phyloP scores from a whole-genome alignment of 2,113 vertebrate species.

The Scopus umbretta region DNA sequence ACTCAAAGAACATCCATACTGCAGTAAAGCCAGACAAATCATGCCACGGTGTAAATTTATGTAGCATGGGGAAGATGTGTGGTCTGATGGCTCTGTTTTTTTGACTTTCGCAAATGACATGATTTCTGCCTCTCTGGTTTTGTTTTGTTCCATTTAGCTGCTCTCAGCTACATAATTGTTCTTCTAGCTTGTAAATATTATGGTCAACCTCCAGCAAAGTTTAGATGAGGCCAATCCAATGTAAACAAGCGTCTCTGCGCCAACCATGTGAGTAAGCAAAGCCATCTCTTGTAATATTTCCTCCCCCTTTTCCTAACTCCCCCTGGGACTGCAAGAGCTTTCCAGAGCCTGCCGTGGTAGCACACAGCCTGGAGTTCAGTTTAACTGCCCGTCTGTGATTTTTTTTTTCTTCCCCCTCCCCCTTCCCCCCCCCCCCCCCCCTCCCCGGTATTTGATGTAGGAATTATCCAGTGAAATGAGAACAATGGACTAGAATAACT shows the following conservation, averaged over 20 bases:
- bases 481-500: neutral
- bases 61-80: constrained; percentile 28
- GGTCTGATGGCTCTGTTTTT: constrained; percentile 27
- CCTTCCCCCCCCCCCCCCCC: too few species aligned
- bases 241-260: constrained; percentile 24
- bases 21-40: neutral
- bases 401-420: too few species aligned
- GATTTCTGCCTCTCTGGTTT: constrained; percentile 14
- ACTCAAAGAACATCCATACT: neutral
- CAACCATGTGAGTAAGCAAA: neutral
- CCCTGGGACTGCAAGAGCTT: neutral
- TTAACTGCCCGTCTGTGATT: neutral
- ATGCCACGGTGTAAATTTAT: neutral
- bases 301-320: neutral
- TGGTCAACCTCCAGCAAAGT: constrained; percentile 57
- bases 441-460: neutral
- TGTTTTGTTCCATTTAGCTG: constrained; percentile 41
- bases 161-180: constrained; percentile 51
- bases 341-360: neutral
- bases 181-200: constrained; percentile 55
- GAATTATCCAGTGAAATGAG: neutral
- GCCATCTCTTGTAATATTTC: constrained; percentile 6
- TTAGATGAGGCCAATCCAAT: constrained; percentile 45
- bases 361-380: neutral
- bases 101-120: neutral